A percentile compares a stretch with the other conserved stretches of the same genome.
Conservation (phyloP, 2,113 vertebrate genomes). For the Vombatus ursinus region DNA sequence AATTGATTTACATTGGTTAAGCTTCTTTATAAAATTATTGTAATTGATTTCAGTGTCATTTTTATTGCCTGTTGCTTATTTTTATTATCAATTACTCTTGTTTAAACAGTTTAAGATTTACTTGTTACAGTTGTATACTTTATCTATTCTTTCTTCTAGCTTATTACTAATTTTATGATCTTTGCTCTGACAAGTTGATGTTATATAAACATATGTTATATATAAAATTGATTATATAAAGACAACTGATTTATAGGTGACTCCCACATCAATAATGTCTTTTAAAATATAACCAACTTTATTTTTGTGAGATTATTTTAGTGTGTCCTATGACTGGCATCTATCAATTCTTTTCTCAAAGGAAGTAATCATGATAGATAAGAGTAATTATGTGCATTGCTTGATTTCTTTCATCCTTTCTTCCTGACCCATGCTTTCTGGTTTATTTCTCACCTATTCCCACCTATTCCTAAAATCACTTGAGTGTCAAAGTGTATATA, state of each 20-base stretch:
- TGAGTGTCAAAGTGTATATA: neutral
- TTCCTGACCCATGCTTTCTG: neutral
- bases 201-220: neutral
- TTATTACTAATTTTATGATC: neutral
- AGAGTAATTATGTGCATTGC: neutral
- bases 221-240: neutral
- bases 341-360: neutral
- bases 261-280: neutral
- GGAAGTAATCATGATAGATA: neutral
- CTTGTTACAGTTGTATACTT: neutral
- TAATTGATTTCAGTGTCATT: neutral
- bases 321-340: neutral
- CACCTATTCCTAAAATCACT: neutral
- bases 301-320: neutral
- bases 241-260: neutral
- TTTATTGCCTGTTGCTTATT: neutral
- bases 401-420: neutral
- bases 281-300: neutral
- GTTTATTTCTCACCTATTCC: neutral
- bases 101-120: neutral
- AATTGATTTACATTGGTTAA: neutral
- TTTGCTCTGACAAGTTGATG: neutral
- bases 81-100: neutral
- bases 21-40: neutral
- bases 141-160: neutral